Evolutionary conservation across 1,140 invertebrate genomes (phyloP), one percentile per base, ranked within the genome.

Genomic region (Macrostomum lignano): DNA sequence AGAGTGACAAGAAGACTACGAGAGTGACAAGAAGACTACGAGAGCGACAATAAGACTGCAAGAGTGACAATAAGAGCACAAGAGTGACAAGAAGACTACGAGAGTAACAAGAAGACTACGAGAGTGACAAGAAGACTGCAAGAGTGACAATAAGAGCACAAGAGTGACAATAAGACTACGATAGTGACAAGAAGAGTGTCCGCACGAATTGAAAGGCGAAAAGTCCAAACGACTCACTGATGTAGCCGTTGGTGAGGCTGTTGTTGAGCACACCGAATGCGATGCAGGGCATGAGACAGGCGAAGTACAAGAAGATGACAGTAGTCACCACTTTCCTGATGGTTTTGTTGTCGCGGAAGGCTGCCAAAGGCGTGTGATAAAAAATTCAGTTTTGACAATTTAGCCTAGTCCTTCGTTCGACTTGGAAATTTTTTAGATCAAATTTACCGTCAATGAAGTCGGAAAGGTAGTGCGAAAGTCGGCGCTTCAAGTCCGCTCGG

Each of bases 271-370:
- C 65, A 15, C 67, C 67, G 47, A 70, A 69, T 20, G 67, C 67
- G 38, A 69, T 67, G 38, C 65, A 64, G 15, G 67, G 67, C 21
- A 70, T 52, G 22, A 69, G 54, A 47, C 67, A 68, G 31, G 67
- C 67, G 55, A 70, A 70, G 47, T 69, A 70, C 3, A 70, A 58
- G 47, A 70, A 70, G 20, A 68, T 54, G 11, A 66, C 65, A 5
- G 68, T 67, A 20, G 63, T 64, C 28, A 66, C 44, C 9, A 51
- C 59, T 46, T 67, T 67, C 37, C 61, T 57, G 9, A 65, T 43
- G 7, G 65, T 63, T 36, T 55, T 56, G 33, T 53, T 51, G 9
- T 65, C 65, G 15, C 53, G 38, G 17, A 67, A 38, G 24, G 55
- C 58, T 60, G 37, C 26, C 45, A 42, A 33, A 25, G 26, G 28